Evolutionary conservation across 35 echinoderm and acorn worm genomes (phyloP).

Genomic region (Patiria miniata): DNA sequence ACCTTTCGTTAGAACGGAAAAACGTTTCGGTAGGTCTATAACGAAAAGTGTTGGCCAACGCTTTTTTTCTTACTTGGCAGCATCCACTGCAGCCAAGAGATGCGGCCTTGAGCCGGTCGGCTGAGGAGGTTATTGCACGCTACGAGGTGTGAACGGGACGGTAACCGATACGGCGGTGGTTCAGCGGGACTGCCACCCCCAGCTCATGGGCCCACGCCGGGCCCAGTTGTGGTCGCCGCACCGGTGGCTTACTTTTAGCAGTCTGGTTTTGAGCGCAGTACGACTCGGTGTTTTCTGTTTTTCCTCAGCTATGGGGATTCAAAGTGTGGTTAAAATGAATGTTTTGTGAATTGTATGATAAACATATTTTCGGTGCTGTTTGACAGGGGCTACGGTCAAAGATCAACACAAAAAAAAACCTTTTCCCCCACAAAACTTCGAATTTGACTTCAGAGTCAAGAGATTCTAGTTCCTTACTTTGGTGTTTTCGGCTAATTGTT

Average conservation of each 20-base stretch:
- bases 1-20: no score
- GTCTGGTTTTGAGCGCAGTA: neutral
- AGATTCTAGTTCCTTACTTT: no score
- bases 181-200: slow-evolving; percentile 18
- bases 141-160: neutral
- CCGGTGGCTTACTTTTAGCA: neutral
- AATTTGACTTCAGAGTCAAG: no score
- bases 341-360: neutral
- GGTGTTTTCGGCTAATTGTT: no score
- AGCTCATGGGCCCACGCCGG: neutral
- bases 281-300: neutral
- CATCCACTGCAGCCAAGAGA: neutral
- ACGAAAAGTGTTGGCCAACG: neutral
- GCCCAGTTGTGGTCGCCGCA: neutral
- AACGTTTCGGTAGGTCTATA: no score
- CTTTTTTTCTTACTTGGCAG: neutral
- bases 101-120: neutral
- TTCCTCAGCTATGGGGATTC: neutral
- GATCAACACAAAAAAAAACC: no score
- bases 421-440: no score
- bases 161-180: neutral
- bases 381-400: neutral
- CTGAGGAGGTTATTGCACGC: neutral
- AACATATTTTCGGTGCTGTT: neutral
- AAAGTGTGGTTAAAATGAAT: neutral